Conservation (phyloP, 2,113 vertebrate species). For the Chlorodrepanis virens region DNA sequence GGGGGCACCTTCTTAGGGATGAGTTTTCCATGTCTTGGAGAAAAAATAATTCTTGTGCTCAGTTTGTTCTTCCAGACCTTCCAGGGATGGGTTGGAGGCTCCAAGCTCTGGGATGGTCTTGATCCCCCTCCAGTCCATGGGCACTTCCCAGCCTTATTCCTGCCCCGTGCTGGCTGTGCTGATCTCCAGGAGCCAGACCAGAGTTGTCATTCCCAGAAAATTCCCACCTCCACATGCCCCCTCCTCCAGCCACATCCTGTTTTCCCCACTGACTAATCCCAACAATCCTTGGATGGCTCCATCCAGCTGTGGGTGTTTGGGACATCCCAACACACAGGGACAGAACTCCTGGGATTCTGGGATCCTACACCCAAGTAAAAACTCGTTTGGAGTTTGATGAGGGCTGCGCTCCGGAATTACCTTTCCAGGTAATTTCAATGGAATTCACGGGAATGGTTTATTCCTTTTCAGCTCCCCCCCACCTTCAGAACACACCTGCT, state of each 20-base stretch:
- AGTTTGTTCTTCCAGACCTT: not conserved
- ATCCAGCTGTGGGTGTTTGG: not conserved
- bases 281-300: not conserved
- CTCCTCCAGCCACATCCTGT: not conserved
- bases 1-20: not conserved
- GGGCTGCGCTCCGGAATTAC: not conserved
- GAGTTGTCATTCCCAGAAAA: not conserved
- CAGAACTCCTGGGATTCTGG: not conserved
- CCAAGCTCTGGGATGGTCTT: rapidly evolving
- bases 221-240: not conserved
- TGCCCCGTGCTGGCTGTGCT: rapidly evolving
- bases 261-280: not conserved
- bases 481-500: not conserved
- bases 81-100: too few species aligned
- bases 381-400: not conserved
- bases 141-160: not conserved
- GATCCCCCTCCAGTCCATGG: rapidly evolving
- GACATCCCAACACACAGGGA: not conserved
- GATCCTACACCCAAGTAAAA: not conserved
- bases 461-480: not conserved
- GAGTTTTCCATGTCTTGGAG: rapidly evolving
- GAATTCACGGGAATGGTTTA: not conserved
- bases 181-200: not conserved
- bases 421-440: not conserved
- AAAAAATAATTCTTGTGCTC: not conserved